A percentile compares a stretch with the other conserved stretches of the same genome.
phyloP scores from a whole-genome alignment of 2,888 invertebrate species.

The Epiblema foenella region DNA sequence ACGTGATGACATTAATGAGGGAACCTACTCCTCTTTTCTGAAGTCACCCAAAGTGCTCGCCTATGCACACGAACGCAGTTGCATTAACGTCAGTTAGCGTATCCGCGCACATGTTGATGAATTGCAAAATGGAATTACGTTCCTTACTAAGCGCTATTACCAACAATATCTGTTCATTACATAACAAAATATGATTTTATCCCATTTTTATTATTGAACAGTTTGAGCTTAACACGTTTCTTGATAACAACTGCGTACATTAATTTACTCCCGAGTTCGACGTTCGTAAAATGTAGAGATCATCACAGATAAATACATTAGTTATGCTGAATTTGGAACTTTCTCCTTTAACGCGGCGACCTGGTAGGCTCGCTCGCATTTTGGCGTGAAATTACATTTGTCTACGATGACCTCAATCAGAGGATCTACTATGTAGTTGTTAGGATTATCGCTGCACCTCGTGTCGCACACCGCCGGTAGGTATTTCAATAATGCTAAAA shows the following conservation, averaged over 20 bases:
- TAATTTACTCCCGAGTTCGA: conserved; percentile 25
- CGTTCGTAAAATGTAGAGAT: conserved; percentile 20
- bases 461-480: too few relatives aligned
- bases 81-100: not conserved
- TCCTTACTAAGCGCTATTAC: not conserved
- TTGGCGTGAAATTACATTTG: too few relatives aligned
- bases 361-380: conserved; percentile 1
- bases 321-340: conserved; percentile 31
- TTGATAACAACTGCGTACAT: conserved; percentile 2
- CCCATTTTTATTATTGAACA: conserved; percentile 1
- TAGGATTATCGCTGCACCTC: too few relatives aligned
- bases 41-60: too few relatives aligned
- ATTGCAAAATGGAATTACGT: not conserved
- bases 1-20: too few relatives aligned
- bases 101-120: not conserved
- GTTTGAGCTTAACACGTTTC: conserved; percentile 4
- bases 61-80: too few relatives aligned
- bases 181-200: not conserved
- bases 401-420: too few relatives aligned
- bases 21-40: too few relatives aligned
- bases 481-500: too few relatives aligned
- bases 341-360: conserved; percentile 25
- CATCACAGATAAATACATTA: conserved; percentile 22
- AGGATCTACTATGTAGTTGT: too few relatives aligned
- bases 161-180: not conserved